Base-by-base conservation (phyloP, 2,797 vertebrate genomes). In the Chaunax sp. region DNA sequence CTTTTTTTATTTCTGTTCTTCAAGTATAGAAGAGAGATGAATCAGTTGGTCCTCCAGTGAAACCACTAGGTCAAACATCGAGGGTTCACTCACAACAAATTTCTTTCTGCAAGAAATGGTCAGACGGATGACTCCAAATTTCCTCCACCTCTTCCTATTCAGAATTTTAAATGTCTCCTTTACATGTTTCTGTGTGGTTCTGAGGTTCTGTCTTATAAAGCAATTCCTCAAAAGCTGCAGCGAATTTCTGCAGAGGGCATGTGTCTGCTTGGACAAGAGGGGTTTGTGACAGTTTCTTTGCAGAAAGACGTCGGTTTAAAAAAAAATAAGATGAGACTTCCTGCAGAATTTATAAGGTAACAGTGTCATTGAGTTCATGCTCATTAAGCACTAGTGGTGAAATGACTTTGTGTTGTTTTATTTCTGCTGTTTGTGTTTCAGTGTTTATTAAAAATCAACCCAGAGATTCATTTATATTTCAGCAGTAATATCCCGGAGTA, bases 201-300 rank as follows among this genome's bases (percentile, higher is more conserved):
- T 49, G 47, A 46, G 60, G 33, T n/a, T 7, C 16, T 20, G 13
- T n/a, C 37, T 28, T 52, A 13, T 35, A 52, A 53, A 63, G 64
- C 15, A 56, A 5, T 79, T 65, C 62, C 64, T 80, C 61, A 78
- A 81, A 83, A 72, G 59, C 38, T 40, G 57, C 60, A 46, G 44
- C 63, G 22, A 4, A 30, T 30, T 30, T 30, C 28, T 30, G 28
- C 28, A 30, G 28, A 30, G 28, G 28, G 28, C n/a, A 8, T 8
- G 28, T 30, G 28, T 30, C 28, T 30, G n/a, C n/a, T n/a, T n/a
- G n/a, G n/a, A n/a, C n/a, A n/a, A n/a, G n/a, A n/a, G n/a, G n/a
- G n/a, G 28, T 55, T 73, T 72, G 18, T 46, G 72, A 71, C 58
- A 60, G 49, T 47, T 4, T 3, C 53, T 78, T 43, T 75, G 41